Evolutionary conservation across 2,888 invertebrate species (phyloP).

Genomic region (Agelastica alni): DNA sequence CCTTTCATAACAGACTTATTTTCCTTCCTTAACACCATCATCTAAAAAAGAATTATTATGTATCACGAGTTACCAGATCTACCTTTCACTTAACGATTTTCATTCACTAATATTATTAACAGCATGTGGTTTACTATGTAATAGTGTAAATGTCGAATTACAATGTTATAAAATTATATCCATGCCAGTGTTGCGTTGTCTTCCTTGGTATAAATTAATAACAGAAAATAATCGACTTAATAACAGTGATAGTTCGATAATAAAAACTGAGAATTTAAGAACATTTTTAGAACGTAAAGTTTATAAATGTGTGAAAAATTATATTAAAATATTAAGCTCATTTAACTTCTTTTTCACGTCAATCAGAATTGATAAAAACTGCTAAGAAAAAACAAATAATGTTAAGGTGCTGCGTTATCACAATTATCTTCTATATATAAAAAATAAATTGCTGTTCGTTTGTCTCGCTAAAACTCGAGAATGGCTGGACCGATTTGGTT

Average conservation of each 20-base stretch:
- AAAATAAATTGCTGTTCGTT: no score
- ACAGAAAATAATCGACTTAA: not conserved
- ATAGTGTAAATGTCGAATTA: constrained; percentile 12
- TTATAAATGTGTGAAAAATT: no score
- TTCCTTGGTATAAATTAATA: not conserved
- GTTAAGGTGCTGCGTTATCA: no score
- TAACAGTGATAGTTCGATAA: not conserved
- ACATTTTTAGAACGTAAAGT: no score
- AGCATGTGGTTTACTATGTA: constrained; percentile 17
- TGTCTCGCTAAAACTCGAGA: no score
- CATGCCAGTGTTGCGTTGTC: constrained; percentile 2
- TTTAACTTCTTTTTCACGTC: no score
- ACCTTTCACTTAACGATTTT: constrained; percentile 6
- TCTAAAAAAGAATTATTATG: not conserved
- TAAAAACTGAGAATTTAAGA: not conserved
- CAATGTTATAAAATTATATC: constrained; percentile 13
- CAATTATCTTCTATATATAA: no score
- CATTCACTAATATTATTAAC: not conserved
- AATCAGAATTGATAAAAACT: no score
- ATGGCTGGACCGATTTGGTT: no score
- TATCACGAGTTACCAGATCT: not conserved
- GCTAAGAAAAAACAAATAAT: no score
- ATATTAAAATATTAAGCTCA: no score
- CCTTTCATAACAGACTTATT: not conserved
- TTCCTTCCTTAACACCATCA: not conserved